phyloP scores from a whole-genome alignment of 2,113 vertebrate species.

The Hippolais icterina region DNA sequence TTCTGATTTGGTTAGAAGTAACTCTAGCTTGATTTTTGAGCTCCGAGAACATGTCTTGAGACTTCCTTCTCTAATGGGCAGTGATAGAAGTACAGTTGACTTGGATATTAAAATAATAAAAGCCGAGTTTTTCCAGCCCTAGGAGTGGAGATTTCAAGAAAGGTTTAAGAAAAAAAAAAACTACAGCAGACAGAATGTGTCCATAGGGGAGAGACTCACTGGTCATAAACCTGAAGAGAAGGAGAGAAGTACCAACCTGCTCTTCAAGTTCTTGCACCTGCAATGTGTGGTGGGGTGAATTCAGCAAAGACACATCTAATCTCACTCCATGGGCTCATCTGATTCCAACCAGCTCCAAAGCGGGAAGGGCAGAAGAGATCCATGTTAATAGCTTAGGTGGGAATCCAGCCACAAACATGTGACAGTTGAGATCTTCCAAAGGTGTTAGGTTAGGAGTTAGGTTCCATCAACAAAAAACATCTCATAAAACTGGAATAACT shows the following conservation, averaged over 20 bases:
- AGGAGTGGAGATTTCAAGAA: not conserved
- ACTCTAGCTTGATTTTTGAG: not conserved
- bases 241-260: not conserved
- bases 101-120: not conserved
- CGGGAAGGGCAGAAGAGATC: not conserved
- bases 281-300: not conserved
- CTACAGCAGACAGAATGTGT: not conserved
- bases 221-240: not conserved
- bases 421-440: not conserved
- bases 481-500: not conserved
- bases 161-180: not conserved
- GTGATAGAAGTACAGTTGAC: not conserved
- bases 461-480: not conserved
- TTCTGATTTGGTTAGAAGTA: too few species aligned
- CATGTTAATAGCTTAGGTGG: not conserved
- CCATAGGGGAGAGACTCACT: not conserved
- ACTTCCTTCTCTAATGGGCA: not conserved
- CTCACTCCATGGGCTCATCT: not conserved
- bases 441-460: not conserved
- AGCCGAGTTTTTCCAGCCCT: not conserved
- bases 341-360: not conserved
- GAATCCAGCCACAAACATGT: not conserved
- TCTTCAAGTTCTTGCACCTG: not conserved
- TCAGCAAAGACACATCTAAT: not conserved
- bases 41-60: not conserved